Percentiles rank a stretch among this genome's conserved stretches.
Conservation (phyloP, 2,113 vertebrate species). For the Nibea coibor region DNA sequence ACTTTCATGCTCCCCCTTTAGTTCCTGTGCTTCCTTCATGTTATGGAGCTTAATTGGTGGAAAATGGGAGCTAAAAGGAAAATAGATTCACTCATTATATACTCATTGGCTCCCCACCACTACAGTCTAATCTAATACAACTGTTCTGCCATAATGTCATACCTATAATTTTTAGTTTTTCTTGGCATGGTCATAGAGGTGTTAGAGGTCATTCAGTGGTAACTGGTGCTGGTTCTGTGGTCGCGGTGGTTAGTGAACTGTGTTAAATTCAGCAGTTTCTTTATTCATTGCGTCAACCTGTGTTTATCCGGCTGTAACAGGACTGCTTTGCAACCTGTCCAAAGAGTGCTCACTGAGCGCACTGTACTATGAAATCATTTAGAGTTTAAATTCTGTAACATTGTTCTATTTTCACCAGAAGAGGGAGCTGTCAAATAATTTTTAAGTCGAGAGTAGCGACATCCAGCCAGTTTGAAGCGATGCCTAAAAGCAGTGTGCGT, state of each 20-base stretch:
- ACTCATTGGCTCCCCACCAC: no score
- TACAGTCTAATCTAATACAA: background rate
- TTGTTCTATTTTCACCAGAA: slow-evolving; percentile 61
- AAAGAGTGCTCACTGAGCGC: background rate
- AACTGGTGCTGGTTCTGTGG: background rate
- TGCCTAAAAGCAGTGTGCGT: background rate
- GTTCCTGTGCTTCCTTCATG: background rate
- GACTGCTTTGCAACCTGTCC: no score
- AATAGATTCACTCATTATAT: background rate
- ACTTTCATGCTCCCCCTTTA: background rate
- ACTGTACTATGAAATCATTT: background rate
- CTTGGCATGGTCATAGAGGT: background rate
- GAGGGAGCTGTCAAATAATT: slow-evolving; percentile 73
- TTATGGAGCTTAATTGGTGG: background rate
- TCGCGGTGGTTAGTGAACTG: background rate
- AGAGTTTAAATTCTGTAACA: background rate
- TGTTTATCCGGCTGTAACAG: no score
- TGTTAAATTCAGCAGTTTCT: background rate
- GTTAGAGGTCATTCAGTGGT: background rate
- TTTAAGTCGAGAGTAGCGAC: background rate
- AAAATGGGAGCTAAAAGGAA: background rate
- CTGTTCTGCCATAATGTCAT: background rate
- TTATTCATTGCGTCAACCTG: no score
- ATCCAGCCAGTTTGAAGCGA: background rate
- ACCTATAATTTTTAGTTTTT: background rate